phyloP scores from a whole-genome alignment of 2,888 invertebrate species.

The Atethmia centrago region DNA sequence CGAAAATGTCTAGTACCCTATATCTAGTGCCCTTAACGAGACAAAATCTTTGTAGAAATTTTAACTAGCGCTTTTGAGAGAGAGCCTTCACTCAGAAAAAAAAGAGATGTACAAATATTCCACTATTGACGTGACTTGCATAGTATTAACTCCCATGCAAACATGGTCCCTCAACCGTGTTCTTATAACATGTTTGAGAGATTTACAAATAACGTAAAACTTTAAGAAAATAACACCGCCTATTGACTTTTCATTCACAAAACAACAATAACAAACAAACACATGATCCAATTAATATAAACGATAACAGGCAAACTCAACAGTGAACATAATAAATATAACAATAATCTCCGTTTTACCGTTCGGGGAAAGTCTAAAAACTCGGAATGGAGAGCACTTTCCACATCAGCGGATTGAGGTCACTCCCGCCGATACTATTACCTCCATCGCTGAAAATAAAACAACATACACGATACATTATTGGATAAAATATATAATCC shows the following conservation, averaged over 20 bases:
- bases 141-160: too few species aligned
- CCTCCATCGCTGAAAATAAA: conserved; percentile 56
- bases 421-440: conserved; percentile 64
- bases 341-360: conserved; percentile 57
- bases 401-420: conserved; percentile 69
- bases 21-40: not conserved
- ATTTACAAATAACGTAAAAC: not conserved
- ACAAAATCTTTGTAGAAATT: not conserved
- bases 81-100: not conserved
- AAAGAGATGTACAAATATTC: too few species aligned
- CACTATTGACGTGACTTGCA: not conserved
- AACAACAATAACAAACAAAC: conserved; percentile 8
- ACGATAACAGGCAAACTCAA: conserved; percentile 35
- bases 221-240: not conserved
- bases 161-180: too few species aligned
- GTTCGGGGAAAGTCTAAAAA: conserved; percentile 61
- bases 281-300: conserved; percentile 30
- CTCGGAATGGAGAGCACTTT: conserved; percentile 62
- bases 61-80: not conserved
- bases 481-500: conserved; percentile 55
- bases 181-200: too few species aligned
- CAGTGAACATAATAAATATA: conserved; percentile 49
- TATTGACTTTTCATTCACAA: not conserved
- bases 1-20: not conserved
- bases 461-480: conserved; percentile 58